Conservation (phyloP, 2,113 vertebrate genomes). For the Xiphophorus maculatus region DNA sequence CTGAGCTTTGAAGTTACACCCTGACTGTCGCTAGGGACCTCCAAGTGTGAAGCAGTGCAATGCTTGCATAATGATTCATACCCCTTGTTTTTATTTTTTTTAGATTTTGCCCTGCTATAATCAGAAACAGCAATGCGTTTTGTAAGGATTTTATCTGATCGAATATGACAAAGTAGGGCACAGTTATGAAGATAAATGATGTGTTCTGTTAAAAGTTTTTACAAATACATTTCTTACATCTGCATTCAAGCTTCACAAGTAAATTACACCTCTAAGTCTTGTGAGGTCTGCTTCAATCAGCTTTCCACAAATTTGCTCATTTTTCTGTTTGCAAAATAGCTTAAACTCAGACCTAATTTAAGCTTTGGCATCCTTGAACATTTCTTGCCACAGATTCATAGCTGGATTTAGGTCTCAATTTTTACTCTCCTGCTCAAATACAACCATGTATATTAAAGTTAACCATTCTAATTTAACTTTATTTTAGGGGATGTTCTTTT, state of each 20-base stretch:
- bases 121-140: background rate
- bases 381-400: background rate
- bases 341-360: background rate
- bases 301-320: background rate
- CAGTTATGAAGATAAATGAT: background rate
- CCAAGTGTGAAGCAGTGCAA: background rate
- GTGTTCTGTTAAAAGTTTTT: background rate
- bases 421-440: too few relatives aligned
- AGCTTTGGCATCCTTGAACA: background rate
- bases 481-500: too few relatives aligned
- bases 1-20: slow-evolving; percentile 24
- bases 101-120: background rate
- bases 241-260: background rate
- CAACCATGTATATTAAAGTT: too few relatives aligned
- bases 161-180: background rate
- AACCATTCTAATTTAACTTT: too few relatives aligned
- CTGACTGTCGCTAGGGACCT: background rate
- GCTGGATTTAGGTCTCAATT: too few relatives aligned
- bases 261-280: background rate
- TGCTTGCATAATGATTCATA: background rate
- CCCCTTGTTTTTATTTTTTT: background rate
- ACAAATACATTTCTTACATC: background rate
- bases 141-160: background rate
- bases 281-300: background rate
- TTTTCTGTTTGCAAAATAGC: background rate